Evolutionary conservation across 2,797 vertebrate species (phyloP), one percentile per base, ranked within the genome.

Genomic region (Pelochelys cantorii): DNA sequence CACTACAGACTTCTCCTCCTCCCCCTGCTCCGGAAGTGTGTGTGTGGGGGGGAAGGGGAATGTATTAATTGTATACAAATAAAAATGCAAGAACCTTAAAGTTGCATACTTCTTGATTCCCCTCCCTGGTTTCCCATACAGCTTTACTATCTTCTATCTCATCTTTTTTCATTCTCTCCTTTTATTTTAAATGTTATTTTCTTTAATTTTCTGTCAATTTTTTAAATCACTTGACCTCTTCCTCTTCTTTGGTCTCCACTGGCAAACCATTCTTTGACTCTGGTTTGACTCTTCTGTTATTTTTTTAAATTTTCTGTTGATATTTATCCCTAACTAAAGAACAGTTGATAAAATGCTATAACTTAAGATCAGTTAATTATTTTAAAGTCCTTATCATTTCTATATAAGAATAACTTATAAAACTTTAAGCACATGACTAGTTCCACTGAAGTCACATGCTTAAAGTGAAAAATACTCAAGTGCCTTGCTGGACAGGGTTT

Each of bases 141-240:
- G 5, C 74, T 77, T 71, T 71, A 18, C 71, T 48, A 31, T 5
- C 65, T 93, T 54, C 27, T 18, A 87, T 81, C 37, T 83, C 48
- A 71, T 84, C 86, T n/a, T 77, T 93, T 93, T 79, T 14, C 6
- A 60, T 93, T 90, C 31, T 74, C 11, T 2, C 79, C 34, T 90
- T 84, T 78, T 1, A 34, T 48, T 13, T 77, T 15, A 48, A 12
- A 77, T 52, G 12, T 27, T 23, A 15, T 42, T 48, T 48, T 29
- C 42, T 77, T 77, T 77, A 48, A 27, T 48, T 75, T 75, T 48
- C 23, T 15, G 13, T 15, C 23, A 71, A 8, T 5, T 54, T 91
- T 87, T 83, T 80, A 92, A 94, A 60, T 89, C 87, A 6, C 84
- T 77, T n/a, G 85, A n/a, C 83, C 83, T 93, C n/a, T 85, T 57